phyloP scores from a whole-genome alignment of 1,140 invertebrate genomes.

The Mactra quadrangularis region DNA sequence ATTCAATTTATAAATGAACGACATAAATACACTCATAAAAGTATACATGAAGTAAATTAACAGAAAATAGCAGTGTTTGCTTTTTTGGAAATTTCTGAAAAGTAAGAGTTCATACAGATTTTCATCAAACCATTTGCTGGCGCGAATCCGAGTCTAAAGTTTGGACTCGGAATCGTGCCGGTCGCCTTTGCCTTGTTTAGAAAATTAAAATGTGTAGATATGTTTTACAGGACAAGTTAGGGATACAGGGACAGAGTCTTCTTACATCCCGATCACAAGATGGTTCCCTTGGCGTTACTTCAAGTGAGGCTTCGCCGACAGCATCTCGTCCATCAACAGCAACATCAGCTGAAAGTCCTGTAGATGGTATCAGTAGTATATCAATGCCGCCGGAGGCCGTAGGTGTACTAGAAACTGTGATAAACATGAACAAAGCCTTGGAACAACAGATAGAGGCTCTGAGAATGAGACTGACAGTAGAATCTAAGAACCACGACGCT shows the following conservation, averaged over 20 bases:
- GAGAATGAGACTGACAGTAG: conserved; percentile 70
- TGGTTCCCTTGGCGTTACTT: conserved; percentile 43
- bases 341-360: conserved; percentile 35
- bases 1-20: no score
- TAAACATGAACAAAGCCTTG: conserved; percentile 69
- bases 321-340: conserved; percentile 54
- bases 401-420: conserved; percentile 67
- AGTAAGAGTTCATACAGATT: no score
- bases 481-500: conserved; percentile 71
- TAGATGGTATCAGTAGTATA: conserved; percentile 60
- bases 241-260: conserved; percentile 63
- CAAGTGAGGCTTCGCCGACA: conserved; percentile 38
- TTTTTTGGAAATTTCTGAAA: no score
- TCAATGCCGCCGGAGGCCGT: conserved; percentile 65
- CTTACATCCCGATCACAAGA: conserved; percentile 58
- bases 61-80: no score
- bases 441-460: conserved; percentile 75
- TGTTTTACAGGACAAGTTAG: conserved; percentile 60
- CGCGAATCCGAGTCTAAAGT: no score
- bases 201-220: no score
- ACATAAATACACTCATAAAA: no score
- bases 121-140: no score
- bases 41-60: no score
- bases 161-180: no score
- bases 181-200: no score